Evolutionary conservation across 2,797 vertebrate species (phyloP).

Genomic region (Morelia viridis): DNA sequence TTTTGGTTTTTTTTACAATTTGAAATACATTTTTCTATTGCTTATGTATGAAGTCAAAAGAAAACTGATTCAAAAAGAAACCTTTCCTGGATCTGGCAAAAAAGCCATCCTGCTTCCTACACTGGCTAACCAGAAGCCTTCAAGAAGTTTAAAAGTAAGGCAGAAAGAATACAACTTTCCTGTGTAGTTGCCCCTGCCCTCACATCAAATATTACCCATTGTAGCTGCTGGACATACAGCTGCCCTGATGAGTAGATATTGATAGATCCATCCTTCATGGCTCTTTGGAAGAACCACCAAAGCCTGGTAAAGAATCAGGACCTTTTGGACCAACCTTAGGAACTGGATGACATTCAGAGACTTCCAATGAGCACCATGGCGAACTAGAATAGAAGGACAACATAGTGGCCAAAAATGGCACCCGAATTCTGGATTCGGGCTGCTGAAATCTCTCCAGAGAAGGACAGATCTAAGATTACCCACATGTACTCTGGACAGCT

Average conservation of each 20-base stretch:
- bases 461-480: too few relatives aligned
- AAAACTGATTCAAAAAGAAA: neutral
- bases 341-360: neutral
- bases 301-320: neutral
- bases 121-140: neutral
- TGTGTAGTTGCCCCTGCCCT: neutral
- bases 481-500: too few relatives aligned
- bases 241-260: neutral
- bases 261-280: neutral
- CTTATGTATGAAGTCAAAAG: neutral
- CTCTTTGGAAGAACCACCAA: neutral
- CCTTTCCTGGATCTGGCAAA: neutral
- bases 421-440: too few relatives aligned
- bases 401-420: too few relatives aligned
- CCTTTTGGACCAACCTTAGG: neutral
- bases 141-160: neutral
- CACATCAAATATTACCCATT: neutral
- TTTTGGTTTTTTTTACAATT: neutral
- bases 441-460: too few relatives aligned
- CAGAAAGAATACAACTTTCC: neutral
- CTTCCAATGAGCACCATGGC: too few relatives aligned
- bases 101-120: neutral
- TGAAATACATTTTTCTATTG: neutral
- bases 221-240: neutral
- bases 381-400: too few relatives aligned